A percentile compares a stretch with the other conserved stretches of the same genome.
Conservation (phyloP, 2,888 invertebrate species). For the Entomobrya multifasciata region DNA sequence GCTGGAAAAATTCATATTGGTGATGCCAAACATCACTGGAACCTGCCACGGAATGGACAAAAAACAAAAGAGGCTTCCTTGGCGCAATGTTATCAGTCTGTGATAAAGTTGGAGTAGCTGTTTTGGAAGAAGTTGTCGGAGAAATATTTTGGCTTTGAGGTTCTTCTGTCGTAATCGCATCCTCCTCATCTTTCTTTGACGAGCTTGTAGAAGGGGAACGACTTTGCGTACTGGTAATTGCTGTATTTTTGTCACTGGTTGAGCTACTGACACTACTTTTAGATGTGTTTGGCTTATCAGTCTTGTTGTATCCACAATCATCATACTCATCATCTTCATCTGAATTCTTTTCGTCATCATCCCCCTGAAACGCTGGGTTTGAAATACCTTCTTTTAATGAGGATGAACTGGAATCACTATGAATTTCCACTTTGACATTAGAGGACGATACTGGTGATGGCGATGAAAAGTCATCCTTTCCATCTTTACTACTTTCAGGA, state of each 20-base stretch:
- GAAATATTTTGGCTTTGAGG: neutral
- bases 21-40: constrained; percentile 85
- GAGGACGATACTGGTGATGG: neutral
- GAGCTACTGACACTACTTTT: constrained; percentile 16
- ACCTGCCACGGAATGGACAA: constrained; percentile 87
- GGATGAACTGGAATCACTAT: neutral
- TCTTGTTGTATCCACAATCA: constrained; percentile 33
- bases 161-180: constrained; percentile 42
- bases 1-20: constrained; percentile 84
- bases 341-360: constrained; percentile 64
- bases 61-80: constrained; percentile 83
- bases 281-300: constrained; percentile 44
- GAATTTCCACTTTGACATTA: constrained; percentile 36
- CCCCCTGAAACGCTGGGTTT: constrained; percentile 72
- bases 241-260: neutral
- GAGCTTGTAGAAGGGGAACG: constrained; percentile 8
- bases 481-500: neutral
- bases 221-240: constrained; percentile 28
- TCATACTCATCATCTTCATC: constrained; percentile 48
- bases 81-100: neutral
- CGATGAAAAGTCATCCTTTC: neutral
- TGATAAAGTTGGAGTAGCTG: neutral
- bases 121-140: neutral
- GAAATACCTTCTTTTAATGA: constrained; percentile 40
- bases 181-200: constrained; percentile 9